These are phyloP conservation scores for Gobionotothen gibberifrons DNA, from an alignment of 2,797 vertebrate genomes.

Conservation along the genomic window DNA sequence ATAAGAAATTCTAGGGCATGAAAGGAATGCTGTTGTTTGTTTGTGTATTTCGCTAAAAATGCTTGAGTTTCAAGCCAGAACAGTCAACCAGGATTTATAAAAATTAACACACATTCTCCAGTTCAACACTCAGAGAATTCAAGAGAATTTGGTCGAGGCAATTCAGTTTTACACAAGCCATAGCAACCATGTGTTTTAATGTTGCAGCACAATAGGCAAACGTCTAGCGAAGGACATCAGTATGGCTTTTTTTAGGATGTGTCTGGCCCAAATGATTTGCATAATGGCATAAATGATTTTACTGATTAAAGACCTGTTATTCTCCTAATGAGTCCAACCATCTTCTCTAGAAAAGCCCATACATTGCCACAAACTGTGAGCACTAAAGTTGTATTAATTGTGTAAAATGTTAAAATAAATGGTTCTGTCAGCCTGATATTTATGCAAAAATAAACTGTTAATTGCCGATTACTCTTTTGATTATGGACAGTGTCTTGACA, in stretches of 20 bases:
- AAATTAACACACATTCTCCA: background rate
- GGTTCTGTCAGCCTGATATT: background rate
- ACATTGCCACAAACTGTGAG: background rate
- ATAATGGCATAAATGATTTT: background rate
- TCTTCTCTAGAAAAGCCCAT: background rate
- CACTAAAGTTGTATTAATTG: background rate
- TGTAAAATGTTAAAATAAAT: background rate
- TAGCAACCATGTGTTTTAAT: too few species aligned
- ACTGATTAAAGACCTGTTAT: background rate
- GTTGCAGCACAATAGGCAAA: background rate
- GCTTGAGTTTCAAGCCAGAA: background rate
- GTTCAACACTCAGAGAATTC: background rate
- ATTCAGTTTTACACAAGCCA: background rate
- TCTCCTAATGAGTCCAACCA: background rate
- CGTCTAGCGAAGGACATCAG: background rate
- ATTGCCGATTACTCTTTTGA: background rate
- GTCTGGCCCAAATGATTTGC: background rate
- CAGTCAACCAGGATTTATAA: background rate
- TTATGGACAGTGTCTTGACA: background rate
- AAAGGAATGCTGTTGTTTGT: background rate
- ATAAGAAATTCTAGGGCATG: background rate
- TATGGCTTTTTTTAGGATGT: background rate
- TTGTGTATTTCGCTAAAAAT: slow-evolving; percentile 20
- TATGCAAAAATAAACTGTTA: background rate
- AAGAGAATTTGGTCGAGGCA: background rate